A percentile compares a stretch with the other conserved stretches of the same genome.
Conservation (phyloP, 2,797 vertebrate species). For the Leptodactylus fallax region DNA sequence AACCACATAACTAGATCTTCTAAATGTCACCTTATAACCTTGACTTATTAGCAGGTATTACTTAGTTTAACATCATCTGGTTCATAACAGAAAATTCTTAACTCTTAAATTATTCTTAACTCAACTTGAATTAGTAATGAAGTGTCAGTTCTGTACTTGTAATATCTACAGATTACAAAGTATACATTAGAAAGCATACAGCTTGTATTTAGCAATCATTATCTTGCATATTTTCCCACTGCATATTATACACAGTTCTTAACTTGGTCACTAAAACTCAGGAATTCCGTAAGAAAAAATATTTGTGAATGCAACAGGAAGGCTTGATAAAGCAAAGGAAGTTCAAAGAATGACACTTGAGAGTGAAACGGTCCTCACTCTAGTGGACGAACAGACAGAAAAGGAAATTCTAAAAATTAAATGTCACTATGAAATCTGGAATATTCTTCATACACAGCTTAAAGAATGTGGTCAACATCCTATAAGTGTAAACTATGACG, state of each 20-base stretch:
- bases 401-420: neutral
- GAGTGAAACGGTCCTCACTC: slow-evolving; percentile 13
- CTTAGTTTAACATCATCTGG: neutral
- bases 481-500: neutral
- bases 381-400: neutral
- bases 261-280: slow-evolving; percentile 33
- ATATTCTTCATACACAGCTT: neutral
- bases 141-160: neutral
- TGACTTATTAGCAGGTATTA: neutral
- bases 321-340: slow-evolving; percentile 51
- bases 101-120: neutral
- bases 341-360: slow-evolving; percentile 23
- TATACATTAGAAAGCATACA: neutral
- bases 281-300: slow-evolving; percentile 37
- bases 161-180: neutral
- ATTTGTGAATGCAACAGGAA: slow-evolving; percentile 55
- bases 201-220: neutral
- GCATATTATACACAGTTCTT: neutral
- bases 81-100: neutral
- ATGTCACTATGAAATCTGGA: neutral
- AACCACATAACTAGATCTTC: neutral
- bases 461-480: slow-evolving; percentile 4
- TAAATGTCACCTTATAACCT: neutral
- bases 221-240: neutral
- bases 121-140: neutral